Evolutionary conservation across 2,888 invertebrate species (phyloP), one percentile per base, ranked within the genome.

Genomic region (Catocala fraxini): DNA sequence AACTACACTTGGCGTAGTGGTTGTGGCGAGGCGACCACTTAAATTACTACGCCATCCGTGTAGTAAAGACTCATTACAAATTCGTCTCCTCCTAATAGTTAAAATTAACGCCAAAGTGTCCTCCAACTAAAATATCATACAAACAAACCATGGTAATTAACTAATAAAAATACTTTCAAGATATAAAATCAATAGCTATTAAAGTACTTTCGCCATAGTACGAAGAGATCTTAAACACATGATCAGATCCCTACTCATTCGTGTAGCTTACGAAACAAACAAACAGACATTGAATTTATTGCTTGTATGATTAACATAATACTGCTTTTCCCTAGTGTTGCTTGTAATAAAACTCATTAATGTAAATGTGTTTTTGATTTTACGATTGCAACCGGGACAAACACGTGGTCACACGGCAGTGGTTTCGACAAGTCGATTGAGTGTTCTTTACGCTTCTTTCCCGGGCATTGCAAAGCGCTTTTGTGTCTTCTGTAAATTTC

Each of bases 301-400:
- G 25, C 59, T 55, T 56, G 53, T 68, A 60, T 15, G 55, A 74
- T 74, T 71, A 56, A 60, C 64, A 74, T 70, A 70, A 73, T 65
- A 33, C 42, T 15, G 56, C 63, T 54, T 72, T 73, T 70, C 49
- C 60, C 47, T 46, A 51, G 12, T 13, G 13, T 45, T 11, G 33
- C 52, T 49, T 51, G 60, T 53, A 60, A 54, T 68, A 57, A 71
- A 68, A 48, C 52, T 67, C 46, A 53, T 51, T 52, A 52, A 75
- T 65, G 60, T 68, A 62, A 63, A 71, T 65, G 6, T 52, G 42
- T 33, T 59, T 71, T 63, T 63, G 55, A 64, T 75, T 72, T 75
- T 71, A 69, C 57, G 63, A 52, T 61, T 33, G 57, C 12, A 65
- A 57, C 59, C 57, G 59, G 57, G 65, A 63, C 1, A 59, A 58